Base-by-base conservation (phyloP, 2,888 invertebrate species). In the Pemphredon lugubris region DNA sequence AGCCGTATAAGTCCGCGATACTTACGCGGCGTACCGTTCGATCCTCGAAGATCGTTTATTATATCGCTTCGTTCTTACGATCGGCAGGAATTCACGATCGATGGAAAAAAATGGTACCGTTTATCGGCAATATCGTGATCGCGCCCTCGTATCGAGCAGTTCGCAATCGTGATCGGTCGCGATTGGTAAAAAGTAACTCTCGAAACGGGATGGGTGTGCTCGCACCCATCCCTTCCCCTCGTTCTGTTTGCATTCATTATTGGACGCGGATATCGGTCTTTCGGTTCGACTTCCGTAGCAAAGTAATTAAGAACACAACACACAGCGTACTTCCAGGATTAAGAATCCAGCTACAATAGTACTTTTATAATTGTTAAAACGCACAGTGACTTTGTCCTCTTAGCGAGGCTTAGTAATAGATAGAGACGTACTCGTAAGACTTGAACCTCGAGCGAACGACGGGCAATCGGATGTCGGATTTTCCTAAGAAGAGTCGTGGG, bases 311-410 rank as follows among this genome's bases (percentile, higher is more conserved):
- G 6, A 40, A 70, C 34, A 39, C 18, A 47, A 68, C 51, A 83
- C 79, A 79, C 73, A 83, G 74, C 74, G 75, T 83, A 82, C 75
- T 75, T 81, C 81, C 78, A 83, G 80, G 80, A 82, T 85, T 79
- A 51, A 78, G 79, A 83, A 81, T 83, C 23, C 67, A 69, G 73
- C 73, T 77, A 80, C 79, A 70, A 65, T 67, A 73, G 70, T 66
- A 45, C 68, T 63, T 59, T 64, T 34, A 55, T 39, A 54, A 67
- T 5, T 47, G 40, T 4, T 72, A 70, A 60, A 70, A 69, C 59
- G 69, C 69, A 74, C 68, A 71, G 55, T 68, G 51, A 67, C 34
- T 63, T 58, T 0, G 23, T 47, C 23, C 37, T 30, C 23, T 47
- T 26, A 32, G 30, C 13, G 23, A 64, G 20, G 32, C 30, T 39